These are phyloP conservation scores for Herpailurus yagouaroundi DNA, from an alignment of 2,113 vertebrate species.

Conservation along the genomic window DNA sequence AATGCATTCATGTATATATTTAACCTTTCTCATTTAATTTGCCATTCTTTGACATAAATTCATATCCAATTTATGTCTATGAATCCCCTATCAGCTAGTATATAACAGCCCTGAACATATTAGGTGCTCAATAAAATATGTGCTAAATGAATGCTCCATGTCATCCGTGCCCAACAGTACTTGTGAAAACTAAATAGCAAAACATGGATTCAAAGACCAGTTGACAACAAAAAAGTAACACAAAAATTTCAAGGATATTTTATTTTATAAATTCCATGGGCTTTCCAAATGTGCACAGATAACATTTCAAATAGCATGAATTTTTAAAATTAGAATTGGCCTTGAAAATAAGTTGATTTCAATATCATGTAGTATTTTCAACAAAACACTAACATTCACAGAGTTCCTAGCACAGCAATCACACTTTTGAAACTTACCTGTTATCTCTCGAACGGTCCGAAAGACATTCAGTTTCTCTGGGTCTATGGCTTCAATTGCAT, in stretches of 20 bases:
- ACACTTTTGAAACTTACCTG: constrained; percentile 88
- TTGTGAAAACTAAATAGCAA: neutral
- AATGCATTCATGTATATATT: neutral
- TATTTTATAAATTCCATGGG: neutral
- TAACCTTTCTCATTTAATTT: neutral
- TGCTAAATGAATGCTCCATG: neutral
- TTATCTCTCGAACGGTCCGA: constrained; percentile 97
- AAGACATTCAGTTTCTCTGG: constrained; percentile 96
- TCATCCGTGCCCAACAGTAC: neutral
- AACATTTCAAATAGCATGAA: neutral
- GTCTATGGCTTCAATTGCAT: constrained; percentile 94
- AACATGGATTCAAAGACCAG: neutral
- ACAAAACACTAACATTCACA: constrained; percentile 6
- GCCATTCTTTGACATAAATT: neutral
- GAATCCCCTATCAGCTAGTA: neutral
- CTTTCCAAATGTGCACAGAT: constrained; percentile 21
- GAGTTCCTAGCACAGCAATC: neutral
- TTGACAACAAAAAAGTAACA: neutral
- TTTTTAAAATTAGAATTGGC: constrained; percentile 23
- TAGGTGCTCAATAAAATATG: neutral
- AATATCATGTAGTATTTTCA: neutral
- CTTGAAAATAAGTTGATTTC: neutral
- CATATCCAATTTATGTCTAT: neutral
- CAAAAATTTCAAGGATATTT: neutral
- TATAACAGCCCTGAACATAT: neutral